A percentile compares a stretch with the other conserved stretches of the same genome.
Evolutionary conservation across 2,113 vertebrate species (phyloP).

Genomic region (Dendrocopos noguchii): DNA sequence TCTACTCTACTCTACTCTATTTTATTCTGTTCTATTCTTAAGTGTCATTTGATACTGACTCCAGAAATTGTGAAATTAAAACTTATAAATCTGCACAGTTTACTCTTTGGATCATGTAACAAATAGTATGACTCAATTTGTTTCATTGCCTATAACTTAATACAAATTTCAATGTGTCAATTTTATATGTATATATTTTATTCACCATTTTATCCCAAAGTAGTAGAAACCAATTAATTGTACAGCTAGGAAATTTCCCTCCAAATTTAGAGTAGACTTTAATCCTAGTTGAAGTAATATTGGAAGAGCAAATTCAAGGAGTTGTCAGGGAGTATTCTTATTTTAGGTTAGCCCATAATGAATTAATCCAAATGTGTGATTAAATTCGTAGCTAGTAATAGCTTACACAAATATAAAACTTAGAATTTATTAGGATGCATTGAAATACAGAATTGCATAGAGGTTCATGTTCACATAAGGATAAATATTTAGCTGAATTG

Average conservation of each 20-base stretch:
- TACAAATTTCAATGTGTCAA: accelerated
- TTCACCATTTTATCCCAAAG: neutral
- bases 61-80: neutral
- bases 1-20: too few species aligned
- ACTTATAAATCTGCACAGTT: neutral
- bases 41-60: neutral
- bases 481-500: neutral
- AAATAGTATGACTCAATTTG: neutral
- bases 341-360: neutral
- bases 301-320: neutral
- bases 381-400: neutral
- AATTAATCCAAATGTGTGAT: neutral
- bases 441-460: neutral
- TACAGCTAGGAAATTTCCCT: neutral
- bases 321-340: neutral
- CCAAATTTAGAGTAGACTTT: neutral
- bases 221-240: neutral
- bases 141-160: neutral
- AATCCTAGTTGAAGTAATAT: neutral
- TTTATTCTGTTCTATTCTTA: neutral
- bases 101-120: neutral
- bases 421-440: neutral
- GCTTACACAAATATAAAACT: neutral
- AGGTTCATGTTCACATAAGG: neutral
- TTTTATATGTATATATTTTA: neutral